Conservation (phyloP, 2,888 invertebrate genomes). For the Thelaira solivaga region DNA sequence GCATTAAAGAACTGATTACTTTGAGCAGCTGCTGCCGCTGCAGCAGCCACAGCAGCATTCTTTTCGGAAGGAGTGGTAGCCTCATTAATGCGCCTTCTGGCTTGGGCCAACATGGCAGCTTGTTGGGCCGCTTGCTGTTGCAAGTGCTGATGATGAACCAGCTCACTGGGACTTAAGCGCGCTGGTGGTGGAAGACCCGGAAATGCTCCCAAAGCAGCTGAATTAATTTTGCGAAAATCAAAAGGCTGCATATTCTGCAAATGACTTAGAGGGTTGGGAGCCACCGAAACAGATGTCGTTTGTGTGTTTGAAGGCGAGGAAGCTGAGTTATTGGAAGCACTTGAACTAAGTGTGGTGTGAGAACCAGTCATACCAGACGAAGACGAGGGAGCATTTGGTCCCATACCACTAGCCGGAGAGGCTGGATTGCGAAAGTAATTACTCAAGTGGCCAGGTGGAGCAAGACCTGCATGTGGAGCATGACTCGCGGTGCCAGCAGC, state of each 20-base stretch:
- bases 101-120: slow-evolving; percentile 76
- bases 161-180: slow-evolving; percentile 72
- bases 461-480: slow-evolving; percentile 64
- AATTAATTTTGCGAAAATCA: slow-evolving; percentile 88
- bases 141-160: slow-evolving; percentile 73
- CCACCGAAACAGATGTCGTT: slow-evolving; percentile 59
- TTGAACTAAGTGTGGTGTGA: slow-evolving; percentile 53
- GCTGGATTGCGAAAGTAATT: slow-evolving; percentile 74
- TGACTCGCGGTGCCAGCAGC: slow-evolving; percentile 64
- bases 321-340: slow-evolving; percentile 52
- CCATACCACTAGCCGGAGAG: slow-evolving; percentile 66
- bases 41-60: slow-evolving; percentile 70
- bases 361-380: slow-evolving; percentile 41
- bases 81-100: slow-evolving; percentile 79
- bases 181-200: slow-evolving; percentile 70
- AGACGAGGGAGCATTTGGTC: slow-evolving; percentile 35
- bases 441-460: slow-evolving; percentile 68
- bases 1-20: slow-evolving; percentile 81
- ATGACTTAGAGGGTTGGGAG: slow-evolving; percentile 87
- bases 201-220: slow-evolving; percentile 78
- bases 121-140: slow-evolving; percentile 73
- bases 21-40: slow-evolving; percentile 73
- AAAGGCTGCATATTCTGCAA: slow-evolving; percentile 97
- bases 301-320: slow-evolving; percentile 46
- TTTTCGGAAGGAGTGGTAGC: slow-evolving; percentile 74